Evolutionary conservation across 2,888 invertebrate genomes (phyloP), one percentile per base, ranked within the genome.

Genomic region (Tipula unca): DNA sequence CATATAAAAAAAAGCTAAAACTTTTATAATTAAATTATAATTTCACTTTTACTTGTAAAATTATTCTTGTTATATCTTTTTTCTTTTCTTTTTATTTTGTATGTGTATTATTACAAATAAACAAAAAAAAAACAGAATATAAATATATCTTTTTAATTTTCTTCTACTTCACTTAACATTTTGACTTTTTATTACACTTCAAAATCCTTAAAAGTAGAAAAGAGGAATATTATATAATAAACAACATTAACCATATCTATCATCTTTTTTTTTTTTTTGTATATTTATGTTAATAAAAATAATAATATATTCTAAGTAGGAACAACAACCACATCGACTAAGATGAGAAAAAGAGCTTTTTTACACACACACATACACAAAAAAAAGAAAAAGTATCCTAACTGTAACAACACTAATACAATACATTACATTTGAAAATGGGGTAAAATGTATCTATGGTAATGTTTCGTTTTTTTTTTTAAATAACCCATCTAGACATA

Each of bases 1-100:
- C 8, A 48, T 17, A 69, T 48, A n/a, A n/a, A n/a, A n/a, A n/a
- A 69, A 69, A 20, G 69, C 25, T 69, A 69, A 25, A 69, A 69
- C 69, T 69, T 69, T 69, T 69, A 69, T 69, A 69, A 69, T 69
- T 69, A 69, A 69, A 69, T 69, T 69, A 69, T 69, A 69, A 69
- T 69, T 25, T 69, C 69, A 25, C 69, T 69, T 69, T 69, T 69
- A 69, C 69, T 69, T 69, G 69, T 69, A 69, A 69, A 69, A 48
- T 48, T 17, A 20, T 48, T 48, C 20, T 48, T 48, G 17, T 48
- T 48, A 48, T 0, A n/a, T 8, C 17, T n/a, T n/a, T n/a, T n/a
- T n/a, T n/a, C n/a, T n/a, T n/a, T 32, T 32, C 4, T 54, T n/a
- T 48, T 10, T 48, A n/a, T 48, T 69, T 10, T 69, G 25, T 69